Percentiles rank a stretch among this genome's conserved stretches.
Evolutionary conservation across 30 jellyfish, hydroid and myxozoan species (phyloP).

Genomic region (Cassiopea andromeda): DNA sequence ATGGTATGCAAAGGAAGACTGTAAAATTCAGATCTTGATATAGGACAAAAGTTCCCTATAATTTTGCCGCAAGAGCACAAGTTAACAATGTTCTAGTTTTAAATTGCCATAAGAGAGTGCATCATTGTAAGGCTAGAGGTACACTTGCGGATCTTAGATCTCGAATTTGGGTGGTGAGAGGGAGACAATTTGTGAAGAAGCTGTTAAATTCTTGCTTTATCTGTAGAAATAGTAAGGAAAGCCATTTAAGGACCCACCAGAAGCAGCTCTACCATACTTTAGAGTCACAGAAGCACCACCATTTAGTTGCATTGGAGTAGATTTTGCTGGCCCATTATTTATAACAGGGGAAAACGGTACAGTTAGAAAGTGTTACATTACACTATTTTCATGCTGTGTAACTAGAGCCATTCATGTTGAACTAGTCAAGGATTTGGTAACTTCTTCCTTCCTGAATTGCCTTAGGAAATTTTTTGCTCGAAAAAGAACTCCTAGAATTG

Average conservation of each 20-base stretch:
- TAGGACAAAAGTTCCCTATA: no score
- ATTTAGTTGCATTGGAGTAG: neutral
- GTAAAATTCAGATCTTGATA: no score
- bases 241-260: neutral
- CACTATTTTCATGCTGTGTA: neutral
- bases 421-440: neutral
- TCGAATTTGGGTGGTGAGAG: no score
- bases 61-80: no score
- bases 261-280: neutral
- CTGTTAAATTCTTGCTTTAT: neutral
- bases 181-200: neutral
- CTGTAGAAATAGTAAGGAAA: neutral
- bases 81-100: no score
- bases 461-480: neutral
- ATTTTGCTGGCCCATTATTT: neutral
- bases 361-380: neutral
- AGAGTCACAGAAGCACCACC: neutral
- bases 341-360: neutral
- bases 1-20: no score
- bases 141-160: no score
- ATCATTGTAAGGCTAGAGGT: no score
- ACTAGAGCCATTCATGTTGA: neutral
- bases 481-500: neutral
- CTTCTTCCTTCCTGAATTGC: neutral
- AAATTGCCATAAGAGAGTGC: no score